These are phyloP conservation scores for Linurgus olivaceus DNA, from an alignment of 2,797 vertebrate species.

Conservation along the genomic window DNA sequence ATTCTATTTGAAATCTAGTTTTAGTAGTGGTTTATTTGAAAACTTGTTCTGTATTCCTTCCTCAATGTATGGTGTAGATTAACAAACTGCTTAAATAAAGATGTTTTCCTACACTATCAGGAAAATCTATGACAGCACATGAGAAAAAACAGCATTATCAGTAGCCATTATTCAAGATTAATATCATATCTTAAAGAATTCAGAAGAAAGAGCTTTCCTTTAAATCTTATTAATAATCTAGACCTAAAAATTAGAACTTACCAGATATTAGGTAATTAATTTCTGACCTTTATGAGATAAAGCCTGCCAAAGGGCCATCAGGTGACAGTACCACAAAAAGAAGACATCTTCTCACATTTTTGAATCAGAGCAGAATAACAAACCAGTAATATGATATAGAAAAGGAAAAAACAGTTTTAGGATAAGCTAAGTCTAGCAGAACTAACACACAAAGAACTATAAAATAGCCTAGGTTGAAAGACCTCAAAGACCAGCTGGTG, in stretches of 20 bases:
- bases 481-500: neutral
- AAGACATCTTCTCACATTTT: neutral
- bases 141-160: neutral
- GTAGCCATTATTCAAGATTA: neutral
- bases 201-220: neutral
- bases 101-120: neutral
- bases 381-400: neutral
- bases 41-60: neutral
- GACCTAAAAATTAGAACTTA: neutral
- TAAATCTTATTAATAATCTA: neutral
- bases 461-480: neutral
- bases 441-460: neutral
- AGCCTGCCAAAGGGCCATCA: neutral
- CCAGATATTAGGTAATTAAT: neutral
- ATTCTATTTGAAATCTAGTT: neutral
- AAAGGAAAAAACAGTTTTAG: neutral
- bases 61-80: neutral
- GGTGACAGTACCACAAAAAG: neutral
- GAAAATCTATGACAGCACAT: neutral
- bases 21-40: neutral
- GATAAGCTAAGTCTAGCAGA: neutral
- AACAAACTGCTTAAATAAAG: neutral
- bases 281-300: neutral
- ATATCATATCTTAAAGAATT: neutral
- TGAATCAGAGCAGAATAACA: neutral